Conservation (phyloP, 1,140 invertebrate species). For the Apis laboriosa region DNA sequence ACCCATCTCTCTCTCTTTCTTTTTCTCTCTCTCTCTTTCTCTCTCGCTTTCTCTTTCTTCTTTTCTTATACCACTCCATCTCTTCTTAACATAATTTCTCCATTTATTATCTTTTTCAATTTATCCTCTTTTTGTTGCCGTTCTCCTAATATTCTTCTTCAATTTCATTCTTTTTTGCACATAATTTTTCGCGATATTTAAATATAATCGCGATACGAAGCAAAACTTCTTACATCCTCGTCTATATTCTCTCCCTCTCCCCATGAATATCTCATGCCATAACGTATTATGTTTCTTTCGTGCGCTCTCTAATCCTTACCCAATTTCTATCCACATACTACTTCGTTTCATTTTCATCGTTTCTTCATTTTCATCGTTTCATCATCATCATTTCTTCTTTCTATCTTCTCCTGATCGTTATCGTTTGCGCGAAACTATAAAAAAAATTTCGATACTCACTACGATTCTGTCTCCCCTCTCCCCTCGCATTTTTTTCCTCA, state of each 20-base stretch:
- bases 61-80: slow-evolving; percentile 12
- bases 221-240: not conserved
- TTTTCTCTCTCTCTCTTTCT: slow-evolving; percentile 23
- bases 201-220: not conserved
- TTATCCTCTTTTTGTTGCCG: not conserved
- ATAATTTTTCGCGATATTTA: slow-evolving; percentile 9
- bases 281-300: not conserved
- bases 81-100: not conserved
- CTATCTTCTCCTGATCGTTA: not conserved
- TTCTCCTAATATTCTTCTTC: not conserved
- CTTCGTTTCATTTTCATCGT: not conserved
- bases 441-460: slow-evolving; percentile 12
- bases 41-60: slow-evolving; percentile 1
- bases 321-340: not conserved
- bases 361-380: not conserved
- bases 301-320: not conserved
- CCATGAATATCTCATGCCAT: not conserved
- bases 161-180: not conserved
- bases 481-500: not conserved
- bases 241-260: not conserved
- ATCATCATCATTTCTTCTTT: not conserved
- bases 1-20: not conserved
- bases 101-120: not conserved
- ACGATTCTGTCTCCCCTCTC: not conserved
- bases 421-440: not conserved